Evolutionary conservation across 2,888 invertebrate species (phyloP).

Genomic region (Corbicula japonica): DNA sequence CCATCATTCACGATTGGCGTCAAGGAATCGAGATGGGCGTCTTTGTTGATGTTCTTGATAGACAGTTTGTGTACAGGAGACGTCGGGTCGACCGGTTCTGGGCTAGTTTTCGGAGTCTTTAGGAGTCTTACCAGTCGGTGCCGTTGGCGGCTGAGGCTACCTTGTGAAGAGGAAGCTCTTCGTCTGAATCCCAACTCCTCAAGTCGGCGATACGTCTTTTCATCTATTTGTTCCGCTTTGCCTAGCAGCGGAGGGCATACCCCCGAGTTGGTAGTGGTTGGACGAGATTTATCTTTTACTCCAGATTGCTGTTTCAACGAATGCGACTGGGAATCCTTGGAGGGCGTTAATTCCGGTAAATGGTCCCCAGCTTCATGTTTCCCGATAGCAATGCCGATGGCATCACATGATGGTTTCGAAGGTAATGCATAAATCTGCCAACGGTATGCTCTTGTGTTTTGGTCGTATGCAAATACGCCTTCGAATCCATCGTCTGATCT

Average conservation of each 20-base stretch:
- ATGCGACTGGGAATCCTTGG: no score
- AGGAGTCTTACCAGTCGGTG: slow-evolving; percentile 20
- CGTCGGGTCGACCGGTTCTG: slow-evolving; percentile 2
- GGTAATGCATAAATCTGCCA: slow-evolving; percentile 52
- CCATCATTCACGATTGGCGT: slow-evolving; percentile 30
- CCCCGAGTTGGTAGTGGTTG: no score
- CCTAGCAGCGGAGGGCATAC: no score
- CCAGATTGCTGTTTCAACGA: no score
- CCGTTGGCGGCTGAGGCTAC: slow-evolving; percentile 21
- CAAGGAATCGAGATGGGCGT: slow-evolving; percentile 11
- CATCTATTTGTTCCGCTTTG: slow-evolving; percentile 35
- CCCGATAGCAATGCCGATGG: not conserved
- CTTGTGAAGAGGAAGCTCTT: slow-evolving; percentile 37
- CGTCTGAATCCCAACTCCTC: slow-evolving; percentile 58
- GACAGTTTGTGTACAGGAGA: slow-evolving; percentile 26
- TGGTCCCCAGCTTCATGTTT: slow-evolving; percentile 23
- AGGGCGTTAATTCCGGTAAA: no score
- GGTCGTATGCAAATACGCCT: slow-evolving; percentile 56
- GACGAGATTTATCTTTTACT: no score
- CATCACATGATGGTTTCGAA: slow-evolving; percentile 1
- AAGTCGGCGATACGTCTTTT: slow-evolving; percentile 40
- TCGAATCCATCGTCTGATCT: slow-evolving; percentile 56
- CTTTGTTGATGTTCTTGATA: slow-evolving; percentile 39
- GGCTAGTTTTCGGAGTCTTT: slow-evolving; percentile 31
- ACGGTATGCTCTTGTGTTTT: slow-evolving; percentile 48